Evolutionary conservation across 2,113 vertebrate genomes (phyloP).

Genomic region (Bucco capensis): DNA sequence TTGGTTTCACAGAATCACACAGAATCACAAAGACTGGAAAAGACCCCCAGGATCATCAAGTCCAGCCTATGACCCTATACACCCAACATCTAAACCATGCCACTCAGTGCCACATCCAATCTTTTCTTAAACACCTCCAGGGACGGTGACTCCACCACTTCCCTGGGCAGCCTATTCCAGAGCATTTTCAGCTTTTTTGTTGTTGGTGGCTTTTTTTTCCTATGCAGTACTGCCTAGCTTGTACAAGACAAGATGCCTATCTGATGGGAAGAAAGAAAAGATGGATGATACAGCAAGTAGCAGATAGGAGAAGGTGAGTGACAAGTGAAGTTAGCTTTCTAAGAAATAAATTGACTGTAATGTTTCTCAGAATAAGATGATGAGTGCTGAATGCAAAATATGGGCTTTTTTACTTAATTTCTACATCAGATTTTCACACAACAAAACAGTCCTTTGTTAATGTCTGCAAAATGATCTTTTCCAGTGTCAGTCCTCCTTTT

Average conservation of each 20-base stretch:
- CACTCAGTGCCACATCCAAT: too few relatives aligned
- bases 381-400: background rate
- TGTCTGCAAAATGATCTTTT: background rate
- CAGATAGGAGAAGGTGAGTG: background rate
- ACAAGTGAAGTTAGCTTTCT: background rate
- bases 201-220: background rate
- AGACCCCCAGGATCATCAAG: too few relatives aligned
- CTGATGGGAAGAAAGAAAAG: background rate
- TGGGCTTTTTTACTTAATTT: background rate
- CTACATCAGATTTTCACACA: background rate
- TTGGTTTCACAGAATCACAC: too few relatives aligned
- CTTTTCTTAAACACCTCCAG: too few relatives aligned
- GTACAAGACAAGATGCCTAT: background rate
- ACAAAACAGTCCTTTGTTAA: background rate
- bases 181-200: too few relatives aligned
- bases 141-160: too few relatives aligned
- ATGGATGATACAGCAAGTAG: background rate
- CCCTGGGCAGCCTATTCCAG: too few relatives aligned
- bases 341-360: background rate
- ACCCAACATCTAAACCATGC: too few relatives aligned
- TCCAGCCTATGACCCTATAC: too few relatives aligned
- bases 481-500: background rate
- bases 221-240: background rate
- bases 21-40: too few relatives aligned
- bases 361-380: background rate